A percentile compares a stretch with the other conserved stretches of the same genome.
Evolutionary conservation across 2,888 invertebrate species (phyloP).

Genomic region (Phengaris alcon): DNA sequence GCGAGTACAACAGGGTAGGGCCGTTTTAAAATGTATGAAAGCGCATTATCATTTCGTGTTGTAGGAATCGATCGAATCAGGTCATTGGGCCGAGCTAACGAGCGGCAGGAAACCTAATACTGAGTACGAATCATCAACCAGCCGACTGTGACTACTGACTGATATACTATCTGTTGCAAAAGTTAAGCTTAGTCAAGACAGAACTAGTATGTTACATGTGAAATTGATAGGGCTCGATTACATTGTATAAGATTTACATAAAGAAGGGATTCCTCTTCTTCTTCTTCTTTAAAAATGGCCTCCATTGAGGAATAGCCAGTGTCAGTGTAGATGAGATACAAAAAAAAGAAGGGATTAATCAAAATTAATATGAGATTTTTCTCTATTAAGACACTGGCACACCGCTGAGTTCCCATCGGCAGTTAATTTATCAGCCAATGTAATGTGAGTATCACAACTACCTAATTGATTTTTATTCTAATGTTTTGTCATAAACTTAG

Average conservation of each 20-base stretch:
- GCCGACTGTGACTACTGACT: constrained; percentile 8
- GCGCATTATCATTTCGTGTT: constrained; percentile 32
- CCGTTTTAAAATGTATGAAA: constrained; percentile 14
- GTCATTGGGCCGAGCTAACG: constrained; percentile 52
- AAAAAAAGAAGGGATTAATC: not conserved
- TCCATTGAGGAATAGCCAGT: too few species aligned
- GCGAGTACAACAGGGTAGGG: not conserved
- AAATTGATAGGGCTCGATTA: not conserved
- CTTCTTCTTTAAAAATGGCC: too few species aligned
- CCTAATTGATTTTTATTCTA: too few species aligned
- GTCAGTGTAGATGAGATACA: too few species aligned
- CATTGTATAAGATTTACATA: not conserved
- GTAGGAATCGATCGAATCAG: constrained; percentile 58
- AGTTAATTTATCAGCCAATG: too few species aligned
- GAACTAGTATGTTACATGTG: not conserved
- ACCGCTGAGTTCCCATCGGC: too few species aligned
- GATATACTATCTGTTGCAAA: constrained; percentile 17
- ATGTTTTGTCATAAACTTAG: too few species aligned
- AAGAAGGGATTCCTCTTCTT: too few species aligned
- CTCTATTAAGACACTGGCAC: too few species aligned
- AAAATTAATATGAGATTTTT: not conserved
- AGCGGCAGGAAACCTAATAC: constrained; percentile 38
- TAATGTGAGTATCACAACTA: too few species aligned
- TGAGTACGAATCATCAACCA: constrained; percentile 15
- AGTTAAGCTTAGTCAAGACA: not conserved